Evolutionary conservation across 2,888 invertebrate species (phyloP).

Genomic region (Temnothorax ravouxi): DNA sequence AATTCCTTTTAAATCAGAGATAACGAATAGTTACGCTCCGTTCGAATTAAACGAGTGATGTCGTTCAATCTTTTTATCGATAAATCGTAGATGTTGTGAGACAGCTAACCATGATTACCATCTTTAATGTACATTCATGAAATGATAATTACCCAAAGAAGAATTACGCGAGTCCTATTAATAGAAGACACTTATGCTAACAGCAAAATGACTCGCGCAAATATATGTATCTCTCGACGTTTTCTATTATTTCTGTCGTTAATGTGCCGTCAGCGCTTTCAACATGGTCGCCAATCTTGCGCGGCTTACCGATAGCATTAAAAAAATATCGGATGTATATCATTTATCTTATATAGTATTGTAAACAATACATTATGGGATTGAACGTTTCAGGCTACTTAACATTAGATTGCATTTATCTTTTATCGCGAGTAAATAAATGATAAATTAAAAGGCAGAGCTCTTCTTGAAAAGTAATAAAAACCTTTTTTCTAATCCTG

Average conservation of each 20-base stretch:
- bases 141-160: not conserved
- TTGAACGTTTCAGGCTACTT: not conserved
- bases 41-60: not conserved
- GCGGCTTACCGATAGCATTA: not conserved
- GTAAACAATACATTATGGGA: not conserved
- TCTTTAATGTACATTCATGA: not conserved
- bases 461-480: not conserved
- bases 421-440: conserved; percentile 9
- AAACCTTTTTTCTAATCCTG: not conserved
- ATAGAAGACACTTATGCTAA: not conserved
- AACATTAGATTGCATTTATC: conserved; percentile 15
- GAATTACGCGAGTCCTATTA: not conserved
- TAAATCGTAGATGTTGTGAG: not conserved
- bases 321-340: not conserved
- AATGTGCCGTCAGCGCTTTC: not conserved
- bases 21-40: not conserved
- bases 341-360: not conserved
- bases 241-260: not conserved
- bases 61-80: conserved; percentile 13
- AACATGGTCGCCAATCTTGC: not conserved
- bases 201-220: no score
- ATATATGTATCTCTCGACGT: not conserved
- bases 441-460: not conserved
- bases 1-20: not conserved
- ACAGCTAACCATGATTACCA: not conserved